Percentiles rank a stretch among this genome's conserved stretches.
Evolutionary conservation across 2,888 invertebrate genomes (phyloP).

Genomic region (Drosophila algonquin): DNA sequence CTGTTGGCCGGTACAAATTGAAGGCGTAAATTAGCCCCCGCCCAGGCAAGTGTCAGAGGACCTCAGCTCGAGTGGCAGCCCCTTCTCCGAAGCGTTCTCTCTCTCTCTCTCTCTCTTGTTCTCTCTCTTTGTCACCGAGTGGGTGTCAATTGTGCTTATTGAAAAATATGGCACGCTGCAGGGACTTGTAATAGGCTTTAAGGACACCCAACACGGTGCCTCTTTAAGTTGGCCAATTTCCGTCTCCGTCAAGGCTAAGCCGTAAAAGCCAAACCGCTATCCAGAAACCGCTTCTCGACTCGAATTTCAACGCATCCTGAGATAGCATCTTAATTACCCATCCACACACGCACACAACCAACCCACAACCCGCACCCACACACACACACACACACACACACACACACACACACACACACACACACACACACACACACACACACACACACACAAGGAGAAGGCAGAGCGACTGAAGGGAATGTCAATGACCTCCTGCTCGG

Average conservation of each 20-base stretch:
- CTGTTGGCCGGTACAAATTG: constrained; percentile 58
- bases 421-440: background rate
- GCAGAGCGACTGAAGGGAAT: constrained; percentile 21
- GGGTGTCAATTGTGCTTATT: constrained; percentile 64
- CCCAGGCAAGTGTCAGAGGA: constrained; percentile 31
- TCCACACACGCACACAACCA: constrained; percentile 4
- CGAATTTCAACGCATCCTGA: constrained; percentile 54
- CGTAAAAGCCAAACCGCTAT: constrained; percentile 29
- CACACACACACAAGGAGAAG: background rate
- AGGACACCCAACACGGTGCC: constrained; percentile 13
- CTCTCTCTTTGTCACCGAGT: constrained; percentile 18
- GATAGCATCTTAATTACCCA: constrained; percentile 71
- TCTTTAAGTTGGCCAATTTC: constrained; percentile 40
- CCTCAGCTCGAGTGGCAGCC: constrained; percentile 1
- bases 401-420: constrained; percentile 26
- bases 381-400: background rate
- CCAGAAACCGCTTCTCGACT: constrained; percentile 42
- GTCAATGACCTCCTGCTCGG: constrained; percentile 41
- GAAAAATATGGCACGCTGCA: constrained; percentile 57
- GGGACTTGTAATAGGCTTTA: constrained; percentile 28
- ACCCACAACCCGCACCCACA: constrained; percentile 17
- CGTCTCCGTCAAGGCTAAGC: constrained; percentile 28
- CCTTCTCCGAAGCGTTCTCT: background rate
- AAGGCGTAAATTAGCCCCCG: constrained; percentile 61
- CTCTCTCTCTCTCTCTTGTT: constrained; percentile 1